phyloP scores from a whole-genome alignment of 2,113 vertebrate genomes.

The Cercopithecus mona region DNA sequence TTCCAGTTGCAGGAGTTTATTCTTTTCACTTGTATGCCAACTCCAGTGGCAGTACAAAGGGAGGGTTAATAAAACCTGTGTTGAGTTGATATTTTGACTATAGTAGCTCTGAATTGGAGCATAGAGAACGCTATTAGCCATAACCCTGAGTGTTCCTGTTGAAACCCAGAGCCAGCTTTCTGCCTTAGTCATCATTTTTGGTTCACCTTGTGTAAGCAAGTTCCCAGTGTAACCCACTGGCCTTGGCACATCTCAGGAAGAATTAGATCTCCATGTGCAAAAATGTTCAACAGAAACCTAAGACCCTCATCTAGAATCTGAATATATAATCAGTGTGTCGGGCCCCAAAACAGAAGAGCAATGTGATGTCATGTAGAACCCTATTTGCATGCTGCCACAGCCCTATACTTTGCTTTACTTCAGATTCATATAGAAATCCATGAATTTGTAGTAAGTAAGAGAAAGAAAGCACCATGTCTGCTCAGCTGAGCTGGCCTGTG shows the following conservation, averaged over 20 bases:
- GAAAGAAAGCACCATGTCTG: neutral
- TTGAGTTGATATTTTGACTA: neutral
- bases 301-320: conserved; percentile 15
- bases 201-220: neutral
- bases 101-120: neutral
- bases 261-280: conserved; percentile 32
- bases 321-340: neutral
- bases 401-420: conserved; percentile 7
- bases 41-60: conserved; percentile 12
- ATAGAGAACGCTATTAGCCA: neutral
- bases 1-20: conserved; percentile 40
- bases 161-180: neutral
- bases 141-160: neutral
- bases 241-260: neutral
- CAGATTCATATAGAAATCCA: neutral
- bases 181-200: neutral
- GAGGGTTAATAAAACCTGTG: neutral
- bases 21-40: conserved; percentile 23
- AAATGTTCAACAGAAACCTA: conserved; percentile 10
- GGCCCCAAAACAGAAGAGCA: neutral
- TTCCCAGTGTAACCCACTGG: conserved; percentile 5
- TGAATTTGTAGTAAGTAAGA: neutral
- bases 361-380: neutral
- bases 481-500: neutral
- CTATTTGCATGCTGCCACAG: neutral